These are phyloP conservation scores for Octodon degus DNA, from an alignment of 2,113 vertebrate genomes.

Conservation along the genomic window DNA sequence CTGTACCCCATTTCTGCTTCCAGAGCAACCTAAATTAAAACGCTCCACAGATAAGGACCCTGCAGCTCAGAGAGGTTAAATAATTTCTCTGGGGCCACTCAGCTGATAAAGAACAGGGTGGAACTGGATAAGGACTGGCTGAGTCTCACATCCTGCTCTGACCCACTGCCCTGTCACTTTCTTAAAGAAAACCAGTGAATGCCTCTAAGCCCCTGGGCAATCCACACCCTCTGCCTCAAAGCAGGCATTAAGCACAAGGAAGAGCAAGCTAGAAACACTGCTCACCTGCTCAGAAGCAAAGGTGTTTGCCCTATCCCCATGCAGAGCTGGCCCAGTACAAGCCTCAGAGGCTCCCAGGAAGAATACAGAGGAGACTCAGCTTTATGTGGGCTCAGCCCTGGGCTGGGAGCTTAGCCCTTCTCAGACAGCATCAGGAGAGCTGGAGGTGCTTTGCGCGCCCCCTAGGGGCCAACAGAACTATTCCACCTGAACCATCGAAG, in stretches of 20 bases:
- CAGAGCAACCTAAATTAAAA: background rate
- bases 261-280: background rate
- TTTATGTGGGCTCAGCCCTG: background rate
- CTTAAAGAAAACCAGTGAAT: background rate
- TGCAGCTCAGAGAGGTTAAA: background rate
- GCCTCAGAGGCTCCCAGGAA: background rate
- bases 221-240: background rate
- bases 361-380: background rate
- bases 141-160: background rate
- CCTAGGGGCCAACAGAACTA: background rate
- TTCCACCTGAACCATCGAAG: background rate
- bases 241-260: background rate
- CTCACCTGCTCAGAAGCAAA: background rate
- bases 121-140: background rate
- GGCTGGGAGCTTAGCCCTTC: background rate
- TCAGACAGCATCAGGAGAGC: background rate
- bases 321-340: too few relatives aligned
- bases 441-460: background rate
- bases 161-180: background rate
- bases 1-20: background rate
- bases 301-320: background rate
- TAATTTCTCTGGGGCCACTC: background rate
- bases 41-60: background rate
- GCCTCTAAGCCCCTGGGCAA: background rate
- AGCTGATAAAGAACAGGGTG: background rate